phyloP scores from a whole-genome alignment of 2,888 invertebrate species.

The Ectobius pallidus region DNA sequence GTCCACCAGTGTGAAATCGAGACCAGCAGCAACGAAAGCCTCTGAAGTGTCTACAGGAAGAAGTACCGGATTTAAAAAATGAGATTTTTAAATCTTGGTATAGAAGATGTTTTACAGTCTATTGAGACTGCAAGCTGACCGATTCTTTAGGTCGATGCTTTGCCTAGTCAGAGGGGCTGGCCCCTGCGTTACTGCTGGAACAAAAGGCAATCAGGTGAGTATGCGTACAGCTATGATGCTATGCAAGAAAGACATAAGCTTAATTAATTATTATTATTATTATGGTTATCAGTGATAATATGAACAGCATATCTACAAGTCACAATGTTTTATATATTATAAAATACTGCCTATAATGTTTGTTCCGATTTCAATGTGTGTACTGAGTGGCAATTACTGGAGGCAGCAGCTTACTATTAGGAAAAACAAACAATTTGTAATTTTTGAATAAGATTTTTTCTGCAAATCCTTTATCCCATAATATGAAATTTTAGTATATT shows the following conservation, averaged over 20 bases:
- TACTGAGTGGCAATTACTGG: not conserved
- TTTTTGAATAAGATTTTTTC: too few relatives aligned
- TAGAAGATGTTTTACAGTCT: too few relatives aligned
- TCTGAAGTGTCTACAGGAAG: constrained; percentile 17
- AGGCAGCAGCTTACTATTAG: not conserved
- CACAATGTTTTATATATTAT: not conserved
- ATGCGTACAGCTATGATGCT: not conserved
- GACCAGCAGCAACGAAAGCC: not conserved
- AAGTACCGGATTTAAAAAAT: constrained; percentile 27
- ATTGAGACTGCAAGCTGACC: too few relatives aligned
- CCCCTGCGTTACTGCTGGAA: not conserved
- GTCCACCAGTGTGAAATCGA: constrained; percentile 5
- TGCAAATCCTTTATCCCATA: too few relatives aligned
- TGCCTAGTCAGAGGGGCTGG: not conserved
- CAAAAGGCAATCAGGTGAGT: not conserved
- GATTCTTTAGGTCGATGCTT: not conserved
- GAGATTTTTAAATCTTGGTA: not conserved
- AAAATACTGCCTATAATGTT: not conserved
- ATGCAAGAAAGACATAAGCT: not conserved
- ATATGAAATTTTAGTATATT: too few relatives aligned
- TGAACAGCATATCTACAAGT: constrained; percentile 2
- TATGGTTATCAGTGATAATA: not conserved
- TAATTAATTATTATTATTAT: too few relatives aligned
- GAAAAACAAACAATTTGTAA: too few relatives aligned
- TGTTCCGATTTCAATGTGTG: not conserved